Evolutionary conservation across 2,113 vertebrate species (phyloP), one percentile per base, ranked within the genome.

Genomic region (Serinus canaria): DNA sequence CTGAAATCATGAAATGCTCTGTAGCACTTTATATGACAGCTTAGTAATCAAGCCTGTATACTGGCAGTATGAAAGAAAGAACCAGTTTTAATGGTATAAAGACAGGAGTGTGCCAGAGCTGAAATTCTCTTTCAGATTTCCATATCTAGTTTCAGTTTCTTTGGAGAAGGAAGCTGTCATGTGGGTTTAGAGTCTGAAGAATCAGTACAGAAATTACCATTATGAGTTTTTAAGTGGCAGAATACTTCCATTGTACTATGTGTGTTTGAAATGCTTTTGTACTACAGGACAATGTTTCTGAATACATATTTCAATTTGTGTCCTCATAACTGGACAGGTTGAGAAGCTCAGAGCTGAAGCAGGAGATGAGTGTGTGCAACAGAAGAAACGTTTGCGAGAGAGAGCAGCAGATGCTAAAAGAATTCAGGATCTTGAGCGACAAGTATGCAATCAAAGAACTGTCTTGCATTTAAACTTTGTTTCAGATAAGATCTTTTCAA

Each of bases 391-490:
- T 82, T 67, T 97, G 50, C 98, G 94, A 91, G 98, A 99, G 76
- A 98, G 97, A 97, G 95, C 98, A 60, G 90, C 93, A 46, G 99
- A 99, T 89, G 97, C 97, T 49, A 99, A 98, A 97, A 99, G 95
- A 96, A 98, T 99, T 97, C 98, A 98, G 89, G 98, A 99, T 79
- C 98, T 99, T 69, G 98, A 99, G 80, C 96, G 97, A 85, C 99
- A 99, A 96, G 99, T 99, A 97, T 31, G 96, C 78, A 62, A 35
- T 90, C 49, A 60, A 16, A 22, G 27, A 82, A 33, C 30, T 79
- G 41, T 80, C 11, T 33, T 72, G 62, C 7, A 4, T 49, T 49
- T 83, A 76, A 73, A 12, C n/a, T 80, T 52, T 87, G 2, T 69
- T 73, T 82, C 46, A 69, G 53, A 69, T 60, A 16, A 64, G 12